phyloP scores from a whole-genome alignment of 37 sponge, comb jelly and placozoan species.

The Bolinopsis microptera region DNA sequence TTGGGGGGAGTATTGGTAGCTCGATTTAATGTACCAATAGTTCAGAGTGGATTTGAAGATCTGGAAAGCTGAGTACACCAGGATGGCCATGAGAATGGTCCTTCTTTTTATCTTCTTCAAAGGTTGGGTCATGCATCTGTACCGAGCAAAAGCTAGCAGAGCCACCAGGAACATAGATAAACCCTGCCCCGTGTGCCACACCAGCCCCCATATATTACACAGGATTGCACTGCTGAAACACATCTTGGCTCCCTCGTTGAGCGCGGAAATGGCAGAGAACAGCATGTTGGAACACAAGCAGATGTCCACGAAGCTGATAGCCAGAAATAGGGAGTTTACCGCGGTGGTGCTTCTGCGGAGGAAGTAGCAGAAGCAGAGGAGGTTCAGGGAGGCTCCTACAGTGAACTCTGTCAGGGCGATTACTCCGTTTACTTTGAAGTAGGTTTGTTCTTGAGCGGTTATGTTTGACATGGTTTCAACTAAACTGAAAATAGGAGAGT shows the following conservation, averaged over 20 bases:
- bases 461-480: too few species aligned
- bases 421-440: background rate
- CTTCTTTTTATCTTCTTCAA: slow-evolving; percentile 5
- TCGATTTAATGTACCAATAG: background rate
- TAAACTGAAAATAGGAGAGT: too few species aligned
- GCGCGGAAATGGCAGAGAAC: background rate
- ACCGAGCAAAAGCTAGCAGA: background rate
- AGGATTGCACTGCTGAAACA: background rate
- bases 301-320: slow-evolving; percentile 33
- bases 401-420: background rate
- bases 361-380: background rate
- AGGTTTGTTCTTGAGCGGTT: too few species aligned
- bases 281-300: slow-evolving; percentile 35
- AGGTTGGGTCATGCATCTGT: slow-evolving; percentile 1
- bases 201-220: slow-evolving; percentile 5
- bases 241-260: background rate
- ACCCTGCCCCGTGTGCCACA: slow-evolving; percentile 16
- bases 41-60: slow-evolving; percentile 40
- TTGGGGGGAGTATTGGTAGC: background rate
- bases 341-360: background rate
- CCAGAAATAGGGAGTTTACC: slow-evolving; percentile 4
- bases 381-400: background rate
- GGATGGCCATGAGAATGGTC: background rate
- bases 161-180: slow-evolving; percentile 45
- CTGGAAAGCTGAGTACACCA: background rate